phyloP scores from a whole-genome alignment of 1,140 invertebrate genomes.

The Drosophila athabasca region DNA sequence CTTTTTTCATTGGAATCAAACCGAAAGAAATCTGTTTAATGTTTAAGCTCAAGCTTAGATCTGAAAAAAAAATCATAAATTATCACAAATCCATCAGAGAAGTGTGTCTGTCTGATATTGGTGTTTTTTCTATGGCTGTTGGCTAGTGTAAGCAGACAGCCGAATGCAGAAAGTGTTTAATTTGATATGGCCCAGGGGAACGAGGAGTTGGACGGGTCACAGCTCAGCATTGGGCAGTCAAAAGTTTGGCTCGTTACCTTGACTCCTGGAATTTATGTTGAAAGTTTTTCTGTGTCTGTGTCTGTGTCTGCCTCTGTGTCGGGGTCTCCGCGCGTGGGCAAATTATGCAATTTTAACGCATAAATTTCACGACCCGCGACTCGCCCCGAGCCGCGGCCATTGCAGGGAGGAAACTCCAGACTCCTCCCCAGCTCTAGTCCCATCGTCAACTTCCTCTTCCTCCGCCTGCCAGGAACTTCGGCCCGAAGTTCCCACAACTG shows the following conservation, averaged over 20 bases:
- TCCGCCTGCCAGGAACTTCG: conserved; percentile 44
- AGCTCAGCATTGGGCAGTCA: conserved; percentile 32
- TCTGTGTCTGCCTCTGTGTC: conserved; percentile 20
- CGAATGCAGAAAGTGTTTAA: conserved; percentile 64
- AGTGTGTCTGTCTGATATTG: too few species aligned
- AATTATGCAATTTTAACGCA: conserved; percentile 81
- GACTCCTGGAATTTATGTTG: conserved; percentile 75
- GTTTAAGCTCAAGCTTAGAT: too few species aligned
- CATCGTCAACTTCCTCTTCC: conserved; percentile 14
- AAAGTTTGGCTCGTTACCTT: conserved; percentile 74
- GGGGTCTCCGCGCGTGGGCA: conserved; percentile 32
- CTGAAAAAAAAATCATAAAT: too few species aligned
- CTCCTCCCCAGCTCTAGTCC: conserved; percentile 20
- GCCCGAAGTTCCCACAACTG: conserved; percentile 46
- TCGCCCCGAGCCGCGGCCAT: conserved; percentile 43
- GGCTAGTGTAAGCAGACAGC: conserved; percentile 39
- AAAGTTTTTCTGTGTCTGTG: conserved; percentile 58
- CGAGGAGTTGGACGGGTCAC: background rate
- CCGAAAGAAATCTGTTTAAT: too few species aligned
- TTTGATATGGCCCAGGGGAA: conserved; percentile 60
- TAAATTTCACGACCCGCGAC: conserved; percentile 71
- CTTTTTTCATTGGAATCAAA: too few species aligned
- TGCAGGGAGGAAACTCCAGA: conserved; percentile 35
- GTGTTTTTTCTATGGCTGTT: too few species aligned
- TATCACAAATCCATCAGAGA: too few species aligned